Conservation (phyloP, 1,140 invertebrate species). For the Chironomus tepperi region DNA sequence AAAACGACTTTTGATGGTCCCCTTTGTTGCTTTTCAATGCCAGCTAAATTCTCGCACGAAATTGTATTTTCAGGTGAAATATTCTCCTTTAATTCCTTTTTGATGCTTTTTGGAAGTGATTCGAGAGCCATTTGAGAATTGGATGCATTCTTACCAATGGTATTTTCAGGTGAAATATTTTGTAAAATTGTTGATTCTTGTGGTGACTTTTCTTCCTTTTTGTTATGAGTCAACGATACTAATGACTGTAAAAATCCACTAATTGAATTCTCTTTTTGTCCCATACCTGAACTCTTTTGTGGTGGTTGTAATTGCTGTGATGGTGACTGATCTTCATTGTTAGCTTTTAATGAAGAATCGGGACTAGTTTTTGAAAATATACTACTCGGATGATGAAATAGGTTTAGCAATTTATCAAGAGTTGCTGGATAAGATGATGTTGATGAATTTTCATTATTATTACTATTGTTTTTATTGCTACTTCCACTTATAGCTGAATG, state of each 20-base stretch:
- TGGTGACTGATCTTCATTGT: not conserved
- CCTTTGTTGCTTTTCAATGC: constrained; percentile 28
- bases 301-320: not conserved
- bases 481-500: not conserved
- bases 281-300: not conserved
- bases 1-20: constrained; percentile 27
- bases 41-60: constrained; percentile 35
- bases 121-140: constrained; percentile 25
- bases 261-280: not conserved
- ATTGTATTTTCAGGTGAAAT: constrained; percentile 40
- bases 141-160: not conserved
- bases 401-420: constrained; percentile 46
- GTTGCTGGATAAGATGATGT: constrained; percentile 41
- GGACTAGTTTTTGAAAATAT: constrained; percentile 41
- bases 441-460: constrained; percentile 29
- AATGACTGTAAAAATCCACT: not conserved
- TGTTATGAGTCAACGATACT: not conserved
- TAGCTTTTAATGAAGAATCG: not conserved
- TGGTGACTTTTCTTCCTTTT: not conserved
- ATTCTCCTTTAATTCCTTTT: constrained; percentile 38
- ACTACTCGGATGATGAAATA: constrained; percentile 46
- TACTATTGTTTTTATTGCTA: not conserved
- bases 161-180: constrained; percentile 25
- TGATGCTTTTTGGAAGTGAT: constrained; percentile 34
- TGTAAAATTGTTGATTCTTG: not conserved